These are phyloP conservation scores for Schrankia costaestrigalis DNA, from an alignment of 2,888 invertebrate genomes.

Conservation along the genomic window DNA sequence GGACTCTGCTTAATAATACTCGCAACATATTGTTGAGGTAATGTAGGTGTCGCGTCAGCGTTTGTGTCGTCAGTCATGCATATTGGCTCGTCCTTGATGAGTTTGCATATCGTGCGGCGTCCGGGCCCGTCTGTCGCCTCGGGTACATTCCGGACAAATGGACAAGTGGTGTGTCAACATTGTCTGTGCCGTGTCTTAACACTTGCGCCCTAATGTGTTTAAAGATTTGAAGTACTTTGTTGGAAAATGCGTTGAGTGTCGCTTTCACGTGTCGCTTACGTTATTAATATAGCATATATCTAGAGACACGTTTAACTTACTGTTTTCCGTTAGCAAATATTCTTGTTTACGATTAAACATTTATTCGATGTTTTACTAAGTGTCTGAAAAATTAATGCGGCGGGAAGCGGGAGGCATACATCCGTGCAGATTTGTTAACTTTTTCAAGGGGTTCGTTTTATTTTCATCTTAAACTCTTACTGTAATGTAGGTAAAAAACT, in stretches of 20 bases:
- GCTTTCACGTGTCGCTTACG: conserved; percentile 10
- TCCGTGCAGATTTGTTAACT: no score
- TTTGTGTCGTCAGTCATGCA: conserved; percentile 20
- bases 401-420: no score
- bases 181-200: conserved; percentile 16
- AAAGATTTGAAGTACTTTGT: conserved; percentile 10
- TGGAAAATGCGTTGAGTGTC: conserved; percentile 3
- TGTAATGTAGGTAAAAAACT: no score
- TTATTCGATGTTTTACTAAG: no score
- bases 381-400: no score
- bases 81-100: conserved; percentile 25
- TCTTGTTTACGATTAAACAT: no score
- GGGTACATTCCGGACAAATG: conserved; percentile 8
- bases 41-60: conserved; percentile 16
- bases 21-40: conserved; percentile 13
- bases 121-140: conserved; percentile 17
- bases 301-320: no score
- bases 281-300: not conserved
- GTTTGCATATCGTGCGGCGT: conserved; percentile 22
- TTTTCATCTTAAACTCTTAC: no score
- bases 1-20: not conserved
- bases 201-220: conserved; percentile 21
- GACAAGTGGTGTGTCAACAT: conserved; percentile 48
- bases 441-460: no score
- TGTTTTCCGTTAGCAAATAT: no score